phyloP scores from a whole-genome alignment of 2,113 vertebrate genomes.

The Agelaius tricolor region DNA sequence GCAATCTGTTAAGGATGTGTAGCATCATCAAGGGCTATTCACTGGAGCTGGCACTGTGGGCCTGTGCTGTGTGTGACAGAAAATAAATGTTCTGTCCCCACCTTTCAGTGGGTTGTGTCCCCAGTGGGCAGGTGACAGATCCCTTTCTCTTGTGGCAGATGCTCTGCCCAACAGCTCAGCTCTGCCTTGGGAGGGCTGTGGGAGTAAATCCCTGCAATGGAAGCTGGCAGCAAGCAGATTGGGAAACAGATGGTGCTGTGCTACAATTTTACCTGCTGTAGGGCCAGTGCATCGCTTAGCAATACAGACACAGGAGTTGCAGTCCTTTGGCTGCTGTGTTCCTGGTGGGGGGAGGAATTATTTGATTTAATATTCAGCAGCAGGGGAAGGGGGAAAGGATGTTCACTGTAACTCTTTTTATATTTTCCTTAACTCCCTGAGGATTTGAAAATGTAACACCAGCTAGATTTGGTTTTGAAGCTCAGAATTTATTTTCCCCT shows the following conservation, averaged over 20 bases:
- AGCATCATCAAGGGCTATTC: constrained; percentile 36
- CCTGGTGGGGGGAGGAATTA: neutral
- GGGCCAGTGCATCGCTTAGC: neutral
- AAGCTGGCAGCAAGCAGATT: neutral
- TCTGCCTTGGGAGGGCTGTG: neutral
- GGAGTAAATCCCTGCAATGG: neutral
- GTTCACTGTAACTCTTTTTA: neutral
- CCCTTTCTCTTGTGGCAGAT: neutral
- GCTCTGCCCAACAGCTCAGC: neutral
- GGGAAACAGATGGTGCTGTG: constrained; percentile 56
- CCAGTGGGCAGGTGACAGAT: neutral
- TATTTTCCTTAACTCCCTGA: neutral
- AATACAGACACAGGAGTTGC: neutral
- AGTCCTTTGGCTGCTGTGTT: neutral
- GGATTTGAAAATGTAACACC: neutral
- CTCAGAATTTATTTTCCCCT: neutral
- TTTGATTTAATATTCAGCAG: neutral
- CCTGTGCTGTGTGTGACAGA: neutral
- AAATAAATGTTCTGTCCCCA: neutral
- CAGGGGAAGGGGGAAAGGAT: neutral
- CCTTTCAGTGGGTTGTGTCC: neutral
- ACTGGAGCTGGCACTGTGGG: neutral
- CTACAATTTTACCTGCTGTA: neutral
- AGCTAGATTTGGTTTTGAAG: neutral
- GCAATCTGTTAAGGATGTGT: neutral